Evolutionary conservation across 2,113 vertebrate genomes (phyloP).

Genomic region (Perccottus glenii): DNA sequence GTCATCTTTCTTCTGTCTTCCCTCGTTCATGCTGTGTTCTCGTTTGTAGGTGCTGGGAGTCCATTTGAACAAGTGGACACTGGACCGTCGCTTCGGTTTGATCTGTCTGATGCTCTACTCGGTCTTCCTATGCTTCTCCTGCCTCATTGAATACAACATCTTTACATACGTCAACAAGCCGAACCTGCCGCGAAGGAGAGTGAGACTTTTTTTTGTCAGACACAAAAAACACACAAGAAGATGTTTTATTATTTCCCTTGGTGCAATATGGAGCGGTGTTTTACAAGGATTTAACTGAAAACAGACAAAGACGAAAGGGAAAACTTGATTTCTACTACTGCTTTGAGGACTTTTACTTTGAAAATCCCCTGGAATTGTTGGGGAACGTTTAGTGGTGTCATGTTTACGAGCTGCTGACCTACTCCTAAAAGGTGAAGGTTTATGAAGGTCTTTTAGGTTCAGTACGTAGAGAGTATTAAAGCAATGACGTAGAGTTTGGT

Average conservation of each 20-base stretch:
- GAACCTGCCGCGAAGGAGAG: constrained; percentile 89
- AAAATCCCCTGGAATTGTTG: constrained; percentile 31
- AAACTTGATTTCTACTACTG: constrained; percentile 66
- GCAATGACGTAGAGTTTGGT: constrained; percentile 51
- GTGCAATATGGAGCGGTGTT: constrained; percentile 58
- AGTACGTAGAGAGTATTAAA: constrained; percentile 40
- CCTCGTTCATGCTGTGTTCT: constrained; percentile 1
- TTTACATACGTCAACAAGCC: constrained; percentile 99
- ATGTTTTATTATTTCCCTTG: constrained; percentile 11
- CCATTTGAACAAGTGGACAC: constrained; percentile 94
- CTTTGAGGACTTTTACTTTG: constrained; percentile 72
- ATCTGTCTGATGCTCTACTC: constrained; percentile 90
- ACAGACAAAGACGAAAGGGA: constrained; percentile 13
- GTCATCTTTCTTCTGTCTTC: background rate
- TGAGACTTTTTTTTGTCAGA: background rate
- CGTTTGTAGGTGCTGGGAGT: constrained; percentile 88
- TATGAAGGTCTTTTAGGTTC: constrained; percentile 70
- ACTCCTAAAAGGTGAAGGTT: constrained; percentile 53
- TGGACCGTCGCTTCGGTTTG: constrained; percentile 91
- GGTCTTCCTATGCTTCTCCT: constrained; percentile 97
- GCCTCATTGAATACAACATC: constrained; percentile 99
- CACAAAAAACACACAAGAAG: constrained; percentile 8
- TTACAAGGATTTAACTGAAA: constrained; percentile 28
- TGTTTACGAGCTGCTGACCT: constrained; percentile 88
- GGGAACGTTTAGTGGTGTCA: constrained; percentile 55